Evolutionary conservation across 2,888 invertebrate species (phyloP), one percentile per base, ranked within the genome.

Genomic region (Brachyptera risi): DNA sequence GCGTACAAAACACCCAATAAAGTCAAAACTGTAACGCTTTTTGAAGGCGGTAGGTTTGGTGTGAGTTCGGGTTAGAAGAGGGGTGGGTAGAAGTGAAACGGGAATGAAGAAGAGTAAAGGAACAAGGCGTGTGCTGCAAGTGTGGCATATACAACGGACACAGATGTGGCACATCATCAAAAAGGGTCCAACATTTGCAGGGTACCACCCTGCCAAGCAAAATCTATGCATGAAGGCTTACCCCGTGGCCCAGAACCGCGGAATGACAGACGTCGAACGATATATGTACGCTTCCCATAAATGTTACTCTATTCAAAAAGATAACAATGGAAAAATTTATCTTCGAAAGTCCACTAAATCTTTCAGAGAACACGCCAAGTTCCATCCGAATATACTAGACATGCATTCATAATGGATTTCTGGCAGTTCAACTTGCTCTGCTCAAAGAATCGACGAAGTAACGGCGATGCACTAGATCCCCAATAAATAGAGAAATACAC

Each of bases 361-460:
- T 35, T 54, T 54, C 37, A 54, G 37, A n/a, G 50, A 51, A 51
- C 42, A 42, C 47, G 38, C 21, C 35, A 54, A 37, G 35, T 47
- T 47, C 21, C 24, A 23, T 47, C 24, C n/a, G 24, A n/a, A 21
- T 47, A 19, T 11, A 44, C 50, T 17, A 54, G 54, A 19, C 54
- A 54, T 37, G 54, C 54, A 54, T 54, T 54, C 54, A 3, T 37
- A 54, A 54, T 54, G 24, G 54, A 54, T 54, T 15, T 37, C 50
- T 21, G 2, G 7, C 42, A 42, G 42, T 42, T 42, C 42, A 42
- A 21, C 42, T 38, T 5, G 17, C 42, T 38, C 11, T 13, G 42
- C 5, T 21, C 42, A 19, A 7, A 31, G 21, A 21, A 42, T 17
- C 21, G 42, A 42, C 42, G 19, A 42, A 4, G 19, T 21, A 19